Evolutionary conservation across 2,888 invertebrate genomes (phyloP).

Genomic region (Xestoiulus laeticollis): DNA sequence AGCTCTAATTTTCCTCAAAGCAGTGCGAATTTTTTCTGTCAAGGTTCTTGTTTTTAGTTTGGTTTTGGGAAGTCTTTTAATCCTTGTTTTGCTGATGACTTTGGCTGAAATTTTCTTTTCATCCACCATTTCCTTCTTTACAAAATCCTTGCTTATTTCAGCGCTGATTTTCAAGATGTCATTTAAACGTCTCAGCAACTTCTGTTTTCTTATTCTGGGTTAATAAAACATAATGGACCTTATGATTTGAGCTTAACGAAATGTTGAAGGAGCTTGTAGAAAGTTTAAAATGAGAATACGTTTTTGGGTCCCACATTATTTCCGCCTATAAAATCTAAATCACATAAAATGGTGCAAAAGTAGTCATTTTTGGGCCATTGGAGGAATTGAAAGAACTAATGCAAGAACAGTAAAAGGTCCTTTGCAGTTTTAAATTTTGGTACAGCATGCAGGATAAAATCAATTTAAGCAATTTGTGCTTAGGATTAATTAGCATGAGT

Average conservation of each 20-base stretch:
- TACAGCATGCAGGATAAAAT: no score
- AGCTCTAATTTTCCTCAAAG: neutral
- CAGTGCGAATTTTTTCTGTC: neutral
- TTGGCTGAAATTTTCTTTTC: neutral
- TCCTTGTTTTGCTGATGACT: neutral
- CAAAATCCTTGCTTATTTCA: neutral
- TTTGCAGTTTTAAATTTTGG: no score
- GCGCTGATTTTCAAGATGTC: slow-evolving; percentile 34
- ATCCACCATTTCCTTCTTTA: neutral
- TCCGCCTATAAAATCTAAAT: no score
- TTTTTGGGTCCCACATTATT: no score
- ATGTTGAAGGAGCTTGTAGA: no score
- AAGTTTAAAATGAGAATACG: no score
- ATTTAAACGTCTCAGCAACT: neutral
- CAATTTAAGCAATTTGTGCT: no score
- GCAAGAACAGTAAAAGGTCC: no score
- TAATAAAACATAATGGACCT: neutral
- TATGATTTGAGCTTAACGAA: neutral
- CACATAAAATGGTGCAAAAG: no score
- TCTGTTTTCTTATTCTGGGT: neutral
- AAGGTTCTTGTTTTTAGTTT: neutral
- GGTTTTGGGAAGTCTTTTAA: neutral
- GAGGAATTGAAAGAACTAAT: no score
- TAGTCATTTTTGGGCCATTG: no score
- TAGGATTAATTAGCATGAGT: no score